Conservation (phyloP, 2,113 vertebrate species). For the Sula dactylatra region DNA sequence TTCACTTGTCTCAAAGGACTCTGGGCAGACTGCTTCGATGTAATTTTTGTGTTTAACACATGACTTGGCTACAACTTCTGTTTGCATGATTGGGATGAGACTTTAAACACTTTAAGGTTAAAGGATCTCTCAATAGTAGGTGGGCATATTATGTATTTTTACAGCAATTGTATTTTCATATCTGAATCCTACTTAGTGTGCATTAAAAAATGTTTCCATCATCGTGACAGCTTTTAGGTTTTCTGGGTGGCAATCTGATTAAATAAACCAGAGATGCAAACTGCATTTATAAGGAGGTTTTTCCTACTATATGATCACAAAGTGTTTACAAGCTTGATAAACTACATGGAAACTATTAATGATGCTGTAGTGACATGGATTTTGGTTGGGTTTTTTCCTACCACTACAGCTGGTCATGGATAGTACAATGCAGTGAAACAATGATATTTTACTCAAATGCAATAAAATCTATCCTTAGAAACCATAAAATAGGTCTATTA, state of each 20-base stretch:
- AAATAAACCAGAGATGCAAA: background rate
- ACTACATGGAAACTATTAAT: background rate
- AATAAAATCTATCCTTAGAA: background rate
- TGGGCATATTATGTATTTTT: constrained; percentile 46
- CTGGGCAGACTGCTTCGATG: constrained; percentile 10
- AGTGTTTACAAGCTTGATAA: background rate
- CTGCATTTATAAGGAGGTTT: background rate
- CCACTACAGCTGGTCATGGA: background rate
- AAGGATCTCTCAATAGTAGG: constrained; percentile 35
- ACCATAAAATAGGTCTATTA: background rate
- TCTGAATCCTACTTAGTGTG: background rate
- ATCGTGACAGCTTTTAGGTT: background rate
- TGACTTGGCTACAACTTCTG: constrained; percentile 23
- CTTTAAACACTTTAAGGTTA: constrained; percentile 51
- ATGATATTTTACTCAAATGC: background rate
- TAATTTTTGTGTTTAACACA: constrained; percentile 42
- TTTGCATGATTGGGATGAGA: background rate
- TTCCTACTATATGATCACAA: background rate
- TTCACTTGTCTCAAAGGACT: constrained; percentile 48
- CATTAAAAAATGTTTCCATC: background rate
- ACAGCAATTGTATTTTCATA: background rate
- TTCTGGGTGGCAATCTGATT: background rate
- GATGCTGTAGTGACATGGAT: fast-evolving
- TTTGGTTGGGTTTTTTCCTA: background rate
- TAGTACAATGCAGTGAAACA: background rate